Base-by-base conservation (phyloP, 1,140 invertebrate genomes). In the Drosophila ambigua region DNA sequence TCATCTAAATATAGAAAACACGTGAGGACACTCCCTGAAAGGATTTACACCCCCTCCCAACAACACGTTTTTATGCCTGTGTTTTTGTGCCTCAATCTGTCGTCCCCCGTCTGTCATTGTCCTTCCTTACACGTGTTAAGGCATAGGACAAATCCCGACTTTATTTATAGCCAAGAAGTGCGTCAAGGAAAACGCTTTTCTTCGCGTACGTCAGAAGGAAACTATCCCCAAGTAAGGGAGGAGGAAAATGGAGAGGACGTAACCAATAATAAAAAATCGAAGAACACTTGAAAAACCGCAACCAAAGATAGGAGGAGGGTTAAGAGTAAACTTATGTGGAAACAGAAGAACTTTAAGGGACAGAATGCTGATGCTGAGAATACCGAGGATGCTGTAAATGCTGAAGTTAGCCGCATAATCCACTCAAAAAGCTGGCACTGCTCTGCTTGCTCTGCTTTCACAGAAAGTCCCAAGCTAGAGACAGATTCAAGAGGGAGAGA, bases 221-320 rank as follows among this genome's bases (percentile, higher is more conserved):
- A 68, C 66, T 69, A 69, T 65, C 48, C 63, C 13, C 51, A 68
- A 35, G 31, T 9, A 8, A 35, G 9, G 9, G 31, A 4, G 31
- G 9, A 23, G 9, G 43, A 24, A 53, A 45, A 60, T 54, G 50
- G 60, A 54, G 69, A 74, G 9, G 52, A 68, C 74, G 64, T 74
- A 82, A 83, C 83, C 82, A 87, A 87, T 87, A 82, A 82, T 82
- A 78, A 76, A 88, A 79, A 87, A 88, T 87, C 78, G 83, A 78
- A 87, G 76, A 87, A 87, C 82, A 88, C 83, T 88, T 87, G 59
- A 87, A 55, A 85, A 68, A 72, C 67, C 68, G 50, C 72, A 57
- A 53, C 11, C 35, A 68, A 15, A 35, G 13, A 48, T 23, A 58
- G 31, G 43, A 58, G 35, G n/a, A 39, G 11, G 9, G 54, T 35